phyloP scores from a whole-genome alignment of 1,140 invertebrate genomes.

The Meteorus sp. region DNA sequence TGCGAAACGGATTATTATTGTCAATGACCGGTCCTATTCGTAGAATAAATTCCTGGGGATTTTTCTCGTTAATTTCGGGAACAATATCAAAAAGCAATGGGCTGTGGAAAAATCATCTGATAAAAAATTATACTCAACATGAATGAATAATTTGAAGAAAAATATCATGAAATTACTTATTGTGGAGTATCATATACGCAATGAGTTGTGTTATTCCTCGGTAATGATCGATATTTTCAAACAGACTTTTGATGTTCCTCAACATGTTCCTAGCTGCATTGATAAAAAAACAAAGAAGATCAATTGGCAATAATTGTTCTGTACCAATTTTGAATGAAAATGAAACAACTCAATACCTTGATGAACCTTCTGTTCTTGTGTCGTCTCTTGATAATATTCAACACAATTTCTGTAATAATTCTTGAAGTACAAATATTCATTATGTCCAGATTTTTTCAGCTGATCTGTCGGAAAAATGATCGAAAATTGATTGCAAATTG shows the following conservation, averaged over 20 bases:
- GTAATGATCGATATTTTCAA: slow-evolving; percentile 8
- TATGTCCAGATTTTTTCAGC: not conserved
- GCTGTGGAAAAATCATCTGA: slow-evolving; percentile 26
- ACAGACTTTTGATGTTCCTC: slow-evolving; percentile 22
- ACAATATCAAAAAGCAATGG: slow-evolving; percentile 40
- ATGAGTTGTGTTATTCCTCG: slow-evolving; percentile 31
- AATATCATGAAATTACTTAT: slow-evolving; percentile 23
- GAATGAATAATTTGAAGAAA: not conserved
- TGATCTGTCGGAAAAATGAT: not conserved
- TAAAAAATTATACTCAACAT: not conserved
- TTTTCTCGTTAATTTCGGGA: slow-evolving; percentile 35
- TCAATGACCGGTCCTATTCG: slow-evolving; percentile 31
- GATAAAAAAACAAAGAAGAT: not conserved
- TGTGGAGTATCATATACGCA: slow-evolving; percentile 25
- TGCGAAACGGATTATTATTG: slow-evolving; percentile 26
- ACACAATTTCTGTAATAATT: not conserved
- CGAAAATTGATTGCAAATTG: not conserved
- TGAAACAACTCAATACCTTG: slow-evolving; percentile 2
- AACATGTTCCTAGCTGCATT: slow-evolving; percentile 32
- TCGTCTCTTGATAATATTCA: not conserved
- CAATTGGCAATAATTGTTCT: not conserved
- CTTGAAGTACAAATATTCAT: not conserved
- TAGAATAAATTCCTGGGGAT: slow-evolving; percentile 29
- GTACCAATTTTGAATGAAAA: not conserved
- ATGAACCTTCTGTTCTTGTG: not conserved